Evolutionary conservation across 2,888 invertebrate species (phyloP), one percentile per base, ranked within the genome.

Genomic region (Podabrus alpinus): DNA sequence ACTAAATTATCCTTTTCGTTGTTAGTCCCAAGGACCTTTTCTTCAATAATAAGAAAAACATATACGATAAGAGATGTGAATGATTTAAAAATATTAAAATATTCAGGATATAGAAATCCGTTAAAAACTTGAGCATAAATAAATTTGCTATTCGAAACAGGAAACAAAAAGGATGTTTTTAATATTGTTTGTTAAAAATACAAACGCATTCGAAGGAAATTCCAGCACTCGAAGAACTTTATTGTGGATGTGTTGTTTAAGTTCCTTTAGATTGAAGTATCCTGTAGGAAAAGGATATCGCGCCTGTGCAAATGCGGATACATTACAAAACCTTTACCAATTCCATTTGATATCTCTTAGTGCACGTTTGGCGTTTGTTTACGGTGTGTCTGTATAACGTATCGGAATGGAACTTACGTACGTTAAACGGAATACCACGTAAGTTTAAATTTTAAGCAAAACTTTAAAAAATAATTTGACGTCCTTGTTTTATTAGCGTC

Each of bases 241-340:
- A 45, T 45, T 45, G 45, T 45, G 62, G 62, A 21, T 19, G 10
- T 64, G 62, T 64, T 64, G 21, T 19, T 19, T 64, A 64, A 64
- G 17, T 21, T 21, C 21, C 15, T 21, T n/a, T 17, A 64, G 62
- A 64, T 64, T 19, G 21, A 21, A 19, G 62, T 64, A 64, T 64
- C 62, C 62, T 69, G 17, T 67, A 75, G 72, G 68, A 75, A 69
- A 29, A 75, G 75, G 75, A 72, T 72, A 72, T 72, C 72, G 75
- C 75, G 75, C 75, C 66, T 75, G 75, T 75, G 75, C 75, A 62
- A 71, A 69, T 75, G 24, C 62, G 62, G 62, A 64, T 69, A 69
- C 72, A 66, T 72, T 72, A 69, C 72, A n/a, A 69, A 75, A 75
- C 69, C 71, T 72, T 75, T 71, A 66, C 75, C 69, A 72, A 69